Percentiles rank a stretch among this genome's conserved stretches.
These are phyloP conservation scores for Chroicocephalus ridibundus DNA, from an alignment of 2,113 vertebrate genomes.

Conservation along the genomic window DNA sequence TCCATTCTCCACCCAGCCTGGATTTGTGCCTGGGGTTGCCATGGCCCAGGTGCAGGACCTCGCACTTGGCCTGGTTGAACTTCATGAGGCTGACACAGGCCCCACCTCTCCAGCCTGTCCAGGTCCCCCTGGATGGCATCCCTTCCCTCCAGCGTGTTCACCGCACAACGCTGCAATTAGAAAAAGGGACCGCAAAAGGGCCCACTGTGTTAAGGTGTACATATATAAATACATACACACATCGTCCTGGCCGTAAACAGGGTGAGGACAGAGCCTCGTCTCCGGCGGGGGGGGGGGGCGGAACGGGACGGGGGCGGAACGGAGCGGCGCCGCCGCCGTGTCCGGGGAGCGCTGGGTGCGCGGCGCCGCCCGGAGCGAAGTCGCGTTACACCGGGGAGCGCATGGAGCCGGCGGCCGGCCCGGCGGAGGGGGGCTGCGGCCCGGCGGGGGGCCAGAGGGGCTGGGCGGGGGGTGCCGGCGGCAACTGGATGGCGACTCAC, in stretches of 20 bases:
- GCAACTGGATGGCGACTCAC: constrained; percentile 36
- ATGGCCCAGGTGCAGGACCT: too few species aligned
- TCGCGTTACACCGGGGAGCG: background rate
- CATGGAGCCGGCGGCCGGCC: background rate
- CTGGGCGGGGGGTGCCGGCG: background rate
- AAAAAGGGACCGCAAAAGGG: background rate
- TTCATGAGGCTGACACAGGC: too few species aligned
- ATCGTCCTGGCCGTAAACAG: background rate
- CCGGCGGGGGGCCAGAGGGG: background rate
- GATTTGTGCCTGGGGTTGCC: too few species aligned
- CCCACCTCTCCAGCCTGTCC: too few species aligned
- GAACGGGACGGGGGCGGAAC: background rate
- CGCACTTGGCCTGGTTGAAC: too few species aligned
- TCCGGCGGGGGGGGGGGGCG: rapidly evolving
- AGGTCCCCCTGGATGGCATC: too few species aligned
- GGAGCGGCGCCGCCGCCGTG: background rate
- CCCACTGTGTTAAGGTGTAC: too few species aligned
- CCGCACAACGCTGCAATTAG: too few species aligned
- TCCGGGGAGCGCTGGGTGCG: background rate
- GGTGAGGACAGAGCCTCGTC: background rate
- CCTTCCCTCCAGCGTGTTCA: too few species aligned
- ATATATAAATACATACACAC: too few species aligned
- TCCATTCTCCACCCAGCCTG: too few species aligned
- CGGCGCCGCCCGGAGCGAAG: constrained; percentile 8
- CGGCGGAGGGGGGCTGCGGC: rapidly evolving